Base-by-base conservation (phyloP, 2,797 vertebrate species). In the Sebastes nivosus region DNA sequence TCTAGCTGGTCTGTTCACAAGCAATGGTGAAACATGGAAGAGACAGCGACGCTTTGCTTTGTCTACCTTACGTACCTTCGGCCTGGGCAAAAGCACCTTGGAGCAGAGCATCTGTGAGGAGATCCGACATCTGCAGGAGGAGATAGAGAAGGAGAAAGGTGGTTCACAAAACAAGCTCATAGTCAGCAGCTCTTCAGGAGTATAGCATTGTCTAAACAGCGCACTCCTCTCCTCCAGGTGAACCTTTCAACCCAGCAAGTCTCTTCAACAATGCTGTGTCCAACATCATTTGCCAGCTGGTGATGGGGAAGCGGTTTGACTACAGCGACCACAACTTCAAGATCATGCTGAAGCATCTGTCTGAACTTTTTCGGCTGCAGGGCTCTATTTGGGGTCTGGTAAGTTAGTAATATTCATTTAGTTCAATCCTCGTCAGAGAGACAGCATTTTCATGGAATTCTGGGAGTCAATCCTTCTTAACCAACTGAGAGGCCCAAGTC, bases 241-340 rank as follows among this genome's bases (percentile, higher is more conserved):
- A 84, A 67, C 84, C 90, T 12, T 94, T 94, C 36, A 74, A 81
- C 64, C 89, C 92, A 20, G 36, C 59, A 11, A 18, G 22, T 5
- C 77, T 94, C 64, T 85, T 95, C 69, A 92, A 91, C 83, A 94
- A 91, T 0, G 91, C 92, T 8, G 91, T 90, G 61, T 92, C 94
- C 76, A 95, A 95, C 82, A 94, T 95, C 58, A 94, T 95, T 58
- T 94, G 92, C 80, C 90, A 92, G 81, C 69, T 95, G 81, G 92
- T 95, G 72, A 91, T 95, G 42, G 90, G 94, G 14, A 92, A 76
- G 69, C 87, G 92, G 8, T 95, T 92, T 83, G 94, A 94, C 29
- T 95, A 95, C 77, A 81, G 58, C 1, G 87, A 95, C 76, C 69
- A 93, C 52, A 66, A 67, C 22, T 94, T 95, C 75, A 88, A 92